These are phyloP conservation scores for Forbesichthys papilliferus DNA, from an alignment of 2,113 vertebrate species.

Conservation along the genomic window DNA sequence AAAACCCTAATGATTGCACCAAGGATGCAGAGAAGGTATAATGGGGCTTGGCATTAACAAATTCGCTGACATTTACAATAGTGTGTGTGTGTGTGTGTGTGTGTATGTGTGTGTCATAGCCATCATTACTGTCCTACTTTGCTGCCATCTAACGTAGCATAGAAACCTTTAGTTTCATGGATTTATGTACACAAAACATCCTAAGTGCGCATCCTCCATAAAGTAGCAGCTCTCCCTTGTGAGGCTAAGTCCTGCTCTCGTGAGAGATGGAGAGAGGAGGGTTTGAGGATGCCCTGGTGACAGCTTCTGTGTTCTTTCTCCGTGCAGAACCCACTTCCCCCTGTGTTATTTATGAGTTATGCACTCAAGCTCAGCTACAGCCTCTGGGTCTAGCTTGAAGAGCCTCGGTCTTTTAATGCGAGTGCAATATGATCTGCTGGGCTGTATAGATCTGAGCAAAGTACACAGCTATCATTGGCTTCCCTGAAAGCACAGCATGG, in stretches of 20 bases:
- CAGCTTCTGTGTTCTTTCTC: slow-evolving; percentile 23
- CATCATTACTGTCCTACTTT: slow-evolving; percentile 48
- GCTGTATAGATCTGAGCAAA: slow-evolving; percentile 55
- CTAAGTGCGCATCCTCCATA: neutral
- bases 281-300: slow-evolving; percentile 36
- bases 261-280: slow-evolving; percentile 25
- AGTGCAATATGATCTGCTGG: slow-evolving; percentile 70
- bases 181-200: too few species aligned
- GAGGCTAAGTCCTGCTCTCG: slow-evolving; percentile 35
- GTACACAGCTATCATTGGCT: slow-evolving; percentile 63
- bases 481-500: slow-evolving; percentile 65
- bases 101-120: slow-evolving; percentile 23
- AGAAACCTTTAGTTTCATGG: neutral
- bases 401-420: slow-evolving; percentile 64
- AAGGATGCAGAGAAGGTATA: slow-evolving; percentile 13
- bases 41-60: slow-evolving; percentile 21
- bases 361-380: slow-evolving; percentile 39
- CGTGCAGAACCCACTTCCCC: slow-evolving; percentile 40
- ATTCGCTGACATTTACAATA: slow-evolving; percentile 54
- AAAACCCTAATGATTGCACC: slow-evolving; percentile 48
- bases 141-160: slow-evolving; percentile 30
- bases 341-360: slow-evolving; percentile 68
- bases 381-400: slow-evolving; percentile 41
- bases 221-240: slow-evolving; percentile 29
- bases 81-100: slow-evolving; percentile 18